Conservation (phyloP, 2,113 vertebrate species). For the Jaculus jaculus region DNA sequence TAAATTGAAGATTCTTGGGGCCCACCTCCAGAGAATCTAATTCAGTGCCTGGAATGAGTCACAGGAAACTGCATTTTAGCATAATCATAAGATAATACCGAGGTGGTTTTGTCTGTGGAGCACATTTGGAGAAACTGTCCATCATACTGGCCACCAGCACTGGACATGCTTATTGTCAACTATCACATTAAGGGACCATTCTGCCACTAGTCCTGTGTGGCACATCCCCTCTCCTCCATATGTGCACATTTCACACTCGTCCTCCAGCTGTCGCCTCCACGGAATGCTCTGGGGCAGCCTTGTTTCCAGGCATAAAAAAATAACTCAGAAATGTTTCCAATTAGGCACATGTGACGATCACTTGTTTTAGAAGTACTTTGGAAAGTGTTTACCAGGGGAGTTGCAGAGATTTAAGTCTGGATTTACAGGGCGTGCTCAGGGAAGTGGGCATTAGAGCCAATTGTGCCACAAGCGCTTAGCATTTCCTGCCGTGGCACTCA, state of each 20-base stretch:
- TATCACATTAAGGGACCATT: neutral
- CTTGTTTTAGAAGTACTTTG: slow-evolving; percentile 62
- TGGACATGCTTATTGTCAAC: neutral
- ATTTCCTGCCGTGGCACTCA: slow-evolving; percentile 8
- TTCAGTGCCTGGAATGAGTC: neutral
- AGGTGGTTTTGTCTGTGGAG: neutral
- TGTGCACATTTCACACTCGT: neutral
- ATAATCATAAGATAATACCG: neutral
- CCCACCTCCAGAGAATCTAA: neutral
- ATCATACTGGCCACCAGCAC: neutral
- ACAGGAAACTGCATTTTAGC: neutral
- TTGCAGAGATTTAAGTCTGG: slow-evolving; percentile 13
- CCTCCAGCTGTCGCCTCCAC: neutral
- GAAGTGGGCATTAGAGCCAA: neutral
- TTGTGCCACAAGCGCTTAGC: neutral
- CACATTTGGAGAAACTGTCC: neutral
- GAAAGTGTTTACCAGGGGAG: slow-evolving; percentile 39
- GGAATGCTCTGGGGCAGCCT: neutral
- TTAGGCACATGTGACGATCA: slow-evolving; percentile 28
- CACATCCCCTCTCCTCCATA: neutral
- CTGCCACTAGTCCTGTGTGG: neutral
- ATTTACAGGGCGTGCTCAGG: neutral
- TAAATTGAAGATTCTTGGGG: slow-evolving; percentile 24
- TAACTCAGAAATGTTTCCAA: slow-evolving; percentile 42
- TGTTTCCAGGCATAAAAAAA: neutral